These are phyloP conservation scores for Drosophila lowei DNA, from an alignment of 1,140 invertebrate species.

Conservation along the genomic window DNA sequence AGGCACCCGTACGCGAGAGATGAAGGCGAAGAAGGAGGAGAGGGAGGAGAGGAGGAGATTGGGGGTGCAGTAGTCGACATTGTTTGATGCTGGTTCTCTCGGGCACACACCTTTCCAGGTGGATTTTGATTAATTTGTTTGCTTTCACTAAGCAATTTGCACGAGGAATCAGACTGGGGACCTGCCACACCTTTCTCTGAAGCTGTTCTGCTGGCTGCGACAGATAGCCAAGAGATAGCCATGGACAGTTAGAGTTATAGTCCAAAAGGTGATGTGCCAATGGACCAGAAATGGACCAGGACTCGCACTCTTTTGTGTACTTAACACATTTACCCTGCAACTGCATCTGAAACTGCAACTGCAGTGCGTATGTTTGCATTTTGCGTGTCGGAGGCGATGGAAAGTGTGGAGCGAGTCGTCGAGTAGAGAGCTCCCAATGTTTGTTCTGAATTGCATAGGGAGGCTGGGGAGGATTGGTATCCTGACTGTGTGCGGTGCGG, in stretches of 20 bases:
- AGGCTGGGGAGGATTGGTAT: conserved; percentile 20
- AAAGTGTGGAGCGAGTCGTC: conserved; percentile 35
- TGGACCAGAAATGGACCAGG: conserved; percentile 57
- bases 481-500: not conserved
- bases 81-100: conserved; percentile 54
- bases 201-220: not conserved
- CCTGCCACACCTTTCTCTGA: not conserved
- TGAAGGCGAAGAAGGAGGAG: not conserved
- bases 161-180: conserved; percentile 24
- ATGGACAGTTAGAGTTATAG: conserved; percentile 57
- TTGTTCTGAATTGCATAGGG: conserved; percentile 43
- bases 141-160: conserved; percentile 76
- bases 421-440: conserved; percentile 32
- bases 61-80: conserved; percentile 31
- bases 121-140: conserved; percentile 82
- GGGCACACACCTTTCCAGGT: conserved; percentile 52
- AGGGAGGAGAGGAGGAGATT: conserved; percentile 6
- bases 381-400: conserved; percentile 49
- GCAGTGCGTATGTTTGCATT: conserved; percentile 78
- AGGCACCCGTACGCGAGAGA: conserved; percentile 28
- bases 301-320: conserved; percentile 40
- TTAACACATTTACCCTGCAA: conserved; percentile 63
- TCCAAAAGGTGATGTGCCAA: conserved; percentile 59
- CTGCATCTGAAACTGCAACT: conserved; percentile 46
- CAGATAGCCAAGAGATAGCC: conserved; percentile 14